phyloP scores from a whole-genome alignment of 1,140 invertebrate species.

The Pseudoatta argentina region DNA sequence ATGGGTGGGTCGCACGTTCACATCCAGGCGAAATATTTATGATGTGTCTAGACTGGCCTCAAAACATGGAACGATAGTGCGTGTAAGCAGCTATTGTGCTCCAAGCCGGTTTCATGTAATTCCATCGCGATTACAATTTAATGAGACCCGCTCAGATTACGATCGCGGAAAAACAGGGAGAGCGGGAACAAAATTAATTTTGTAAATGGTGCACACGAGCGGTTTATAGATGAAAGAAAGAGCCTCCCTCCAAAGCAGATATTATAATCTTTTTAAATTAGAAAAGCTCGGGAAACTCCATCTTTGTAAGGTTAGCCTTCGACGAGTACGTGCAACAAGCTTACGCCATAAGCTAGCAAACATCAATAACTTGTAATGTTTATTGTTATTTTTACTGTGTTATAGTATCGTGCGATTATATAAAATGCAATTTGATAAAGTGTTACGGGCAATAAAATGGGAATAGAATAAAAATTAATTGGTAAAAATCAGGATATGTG shows the following conservation, averaged over 20 bases:
- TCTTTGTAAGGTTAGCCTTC: conserved; percentile 15
- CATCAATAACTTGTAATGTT: conserved; percentile 5
- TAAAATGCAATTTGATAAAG: background rate
- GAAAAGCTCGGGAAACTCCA: background rate
- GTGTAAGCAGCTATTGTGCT: conserved; percentile 68
- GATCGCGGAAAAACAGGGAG: conserved; percentile 59
- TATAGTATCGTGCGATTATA: background rate
- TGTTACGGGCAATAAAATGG: background rate
- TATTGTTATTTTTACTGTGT: conserved; percentile 15
- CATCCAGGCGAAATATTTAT: conserved; percentile 55
- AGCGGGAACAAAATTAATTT: conserved; percentile 60
- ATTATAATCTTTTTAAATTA: conserved; percentile 46
- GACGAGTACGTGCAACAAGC: conserved; percentile 33
- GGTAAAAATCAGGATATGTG: background rate
- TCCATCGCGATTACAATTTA: conserved; percentile 68
- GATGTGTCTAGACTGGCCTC: conserved; percentile 31
- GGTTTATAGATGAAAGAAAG: conserved; percentile 20
- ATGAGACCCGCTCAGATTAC: conserved; percentile 66
- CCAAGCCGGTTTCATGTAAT: conserved; percentile 57
- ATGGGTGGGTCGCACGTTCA: conserved; percentile 34
- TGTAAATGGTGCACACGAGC: conserved; percentile 57
- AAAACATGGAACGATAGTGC: conserved; percentile 48
- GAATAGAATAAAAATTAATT: conserved; percentile 19
- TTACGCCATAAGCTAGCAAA: background rate
- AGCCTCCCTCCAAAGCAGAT: background rate